phyloP scores from a whole-genome alignment of 2,113 vertebrate species.

The Ctenomys sociabilis region DNA sequence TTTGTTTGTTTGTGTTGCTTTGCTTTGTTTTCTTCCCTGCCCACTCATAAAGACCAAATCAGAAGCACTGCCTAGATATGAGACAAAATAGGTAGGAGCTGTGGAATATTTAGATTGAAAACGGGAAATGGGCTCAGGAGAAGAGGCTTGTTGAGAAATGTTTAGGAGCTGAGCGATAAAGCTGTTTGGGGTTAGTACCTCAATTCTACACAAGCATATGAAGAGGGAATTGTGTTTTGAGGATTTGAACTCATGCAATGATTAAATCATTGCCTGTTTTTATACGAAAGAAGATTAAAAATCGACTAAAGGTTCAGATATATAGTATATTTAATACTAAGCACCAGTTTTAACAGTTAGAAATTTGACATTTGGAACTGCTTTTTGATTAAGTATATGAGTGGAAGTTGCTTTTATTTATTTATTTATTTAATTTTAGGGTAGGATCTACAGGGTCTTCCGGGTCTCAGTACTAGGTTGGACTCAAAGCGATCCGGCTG shows the following conservation, averaged over 20 bases:
- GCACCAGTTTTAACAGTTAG: background rate
- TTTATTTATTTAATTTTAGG: no score
- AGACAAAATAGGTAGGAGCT: background rate
- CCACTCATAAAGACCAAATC: background rate
- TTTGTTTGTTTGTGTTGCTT: background rate
- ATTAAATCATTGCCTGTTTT: background rate
- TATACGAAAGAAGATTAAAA: background rate
- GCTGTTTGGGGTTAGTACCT: background rate
- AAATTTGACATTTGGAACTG: background rate
- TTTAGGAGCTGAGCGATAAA: background rate
- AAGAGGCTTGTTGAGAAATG: background rate
- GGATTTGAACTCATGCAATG: background rate
- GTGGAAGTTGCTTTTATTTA: no score
- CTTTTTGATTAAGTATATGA: no score
- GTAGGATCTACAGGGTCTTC: no score
- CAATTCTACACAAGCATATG: background rate
- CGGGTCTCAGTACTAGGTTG: no score
- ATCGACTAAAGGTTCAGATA: background rate
- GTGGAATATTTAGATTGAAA: background rate
- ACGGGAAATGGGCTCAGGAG: background rate
- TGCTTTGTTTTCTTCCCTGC: background rate
- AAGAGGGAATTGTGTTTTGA: background rate
- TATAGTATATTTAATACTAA: background rate
- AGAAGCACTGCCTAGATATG: background rate
- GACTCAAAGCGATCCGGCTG: no score